phyloP scores from a whole-genome alignment of 1,140 invertebrate genomes.

The Cardiocondyla obscurior region DNA sequence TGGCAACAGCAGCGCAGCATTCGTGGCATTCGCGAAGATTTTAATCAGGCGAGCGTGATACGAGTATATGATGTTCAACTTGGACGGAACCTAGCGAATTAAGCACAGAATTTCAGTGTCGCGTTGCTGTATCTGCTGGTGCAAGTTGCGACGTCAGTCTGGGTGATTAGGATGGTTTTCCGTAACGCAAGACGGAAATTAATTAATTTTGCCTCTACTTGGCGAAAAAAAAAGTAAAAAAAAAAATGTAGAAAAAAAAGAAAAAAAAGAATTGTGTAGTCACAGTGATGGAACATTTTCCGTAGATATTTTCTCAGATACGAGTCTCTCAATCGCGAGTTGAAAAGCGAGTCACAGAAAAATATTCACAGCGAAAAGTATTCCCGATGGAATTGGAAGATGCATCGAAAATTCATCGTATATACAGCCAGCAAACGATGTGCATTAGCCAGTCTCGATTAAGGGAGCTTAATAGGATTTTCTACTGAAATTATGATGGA shows the following conservation, averaged over 20 bases:
- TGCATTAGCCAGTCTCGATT: constrained; percentile 18
- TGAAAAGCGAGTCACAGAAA: background rate
- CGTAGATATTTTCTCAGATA: background rate
- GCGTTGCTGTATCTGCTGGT: background rate
- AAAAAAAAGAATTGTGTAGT: background rate
- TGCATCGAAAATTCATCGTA: background rate
- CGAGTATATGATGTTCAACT: constrained; percentile 1
- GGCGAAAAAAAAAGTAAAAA: background rate
- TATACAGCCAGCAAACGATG: background rate
- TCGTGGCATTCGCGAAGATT: constrained; percentile 10
- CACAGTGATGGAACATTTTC: background rate
- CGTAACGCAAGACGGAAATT: background rate
- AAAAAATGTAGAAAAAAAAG: background rate
- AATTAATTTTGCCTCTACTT: background rate
- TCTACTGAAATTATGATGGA: constrained; percentile 35
- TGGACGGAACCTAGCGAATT: constrained; percentile 21
- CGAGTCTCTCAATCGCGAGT: no score
- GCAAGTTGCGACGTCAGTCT: background rate
- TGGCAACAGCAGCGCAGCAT: background rate
- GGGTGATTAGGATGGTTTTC: background rate
- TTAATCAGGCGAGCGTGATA: constrained; percentile 43
- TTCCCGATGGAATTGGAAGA: background rate
- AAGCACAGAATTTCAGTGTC: constrained; percentile 15
- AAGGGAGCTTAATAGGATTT: constrained; percentile 21
- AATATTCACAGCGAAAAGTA: constrained; percentile 26